A percentile compares a stretch with the other conserved stretches of the same genome.
Conservation (phyloP, 2,797 vertebrate species). For the Sarcophilus harrisii region DNA sequence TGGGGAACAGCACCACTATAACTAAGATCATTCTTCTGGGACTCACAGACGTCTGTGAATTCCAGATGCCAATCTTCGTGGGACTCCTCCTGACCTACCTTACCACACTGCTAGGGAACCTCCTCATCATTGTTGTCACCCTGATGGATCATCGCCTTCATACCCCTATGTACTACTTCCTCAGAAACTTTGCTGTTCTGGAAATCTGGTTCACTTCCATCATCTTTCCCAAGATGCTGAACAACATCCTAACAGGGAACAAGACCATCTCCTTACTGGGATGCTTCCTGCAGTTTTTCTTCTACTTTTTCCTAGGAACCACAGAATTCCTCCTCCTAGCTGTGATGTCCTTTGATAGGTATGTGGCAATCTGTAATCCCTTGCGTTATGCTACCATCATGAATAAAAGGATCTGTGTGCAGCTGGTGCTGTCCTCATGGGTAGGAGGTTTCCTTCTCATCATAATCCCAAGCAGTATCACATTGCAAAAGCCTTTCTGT, state of each 20-base stretch:
- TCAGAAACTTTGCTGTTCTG: slow-evolving; percentile 73
- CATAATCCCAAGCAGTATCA: slow-evolving; percentile 40
- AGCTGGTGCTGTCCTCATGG: slow-evolving; percentile 66
- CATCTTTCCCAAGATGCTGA: slow-evolving; percentile 73
- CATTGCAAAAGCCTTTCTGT: slow-evolving; percentile 66
- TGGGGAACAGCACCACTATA: slow-evolving; percentile 37
- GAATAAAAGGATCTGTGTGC: slow-evolving; percentile 69
- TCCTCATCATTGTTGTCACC: slow-evolving; percentile 72
- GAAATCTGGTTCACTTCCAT: slow-evolving; percentile 76
- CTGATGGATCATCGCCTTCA: slow-evolving; percentile 68
- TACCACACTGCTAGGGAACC: slow-evolving; percentile 70
- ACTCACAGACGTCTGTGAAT: slow-evolving; percentile 70
- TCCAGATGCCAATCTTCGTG: slow-evolving; percentile 74
- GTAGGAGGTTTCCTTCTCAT: slow-evolving; percentile 57
- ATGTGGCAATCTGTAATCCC: slow-evolving; percentile 75
- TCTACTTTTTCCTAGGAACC: slow-evolving; percentile 76
- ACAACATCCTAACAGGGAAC: slow-evolving; percentile 62
- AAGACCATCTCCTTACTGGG: slow-evolving; percentile 61
- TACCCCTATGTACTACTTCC: slow-evolving; percentile 80
- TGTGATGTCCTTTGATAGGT: slow-evolving; percentile 78
- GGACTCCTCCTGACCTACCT: slow-evolving; percentile 74
- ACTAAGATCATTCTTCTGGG: slow-evolving; percentile 77
- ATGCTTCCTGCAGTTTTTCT: slow-evolving; percentile 63
- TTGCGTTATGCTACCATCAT: slow-evolving; percentile 70
- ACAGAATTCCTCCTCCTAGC: slow-evolving; percentile 74